Evolutionary conservation across 2,113 vertebrate species (phyloP), one percentile per base, ranked within the genome.

Genomic region (Eidolon helvum): DNA sequence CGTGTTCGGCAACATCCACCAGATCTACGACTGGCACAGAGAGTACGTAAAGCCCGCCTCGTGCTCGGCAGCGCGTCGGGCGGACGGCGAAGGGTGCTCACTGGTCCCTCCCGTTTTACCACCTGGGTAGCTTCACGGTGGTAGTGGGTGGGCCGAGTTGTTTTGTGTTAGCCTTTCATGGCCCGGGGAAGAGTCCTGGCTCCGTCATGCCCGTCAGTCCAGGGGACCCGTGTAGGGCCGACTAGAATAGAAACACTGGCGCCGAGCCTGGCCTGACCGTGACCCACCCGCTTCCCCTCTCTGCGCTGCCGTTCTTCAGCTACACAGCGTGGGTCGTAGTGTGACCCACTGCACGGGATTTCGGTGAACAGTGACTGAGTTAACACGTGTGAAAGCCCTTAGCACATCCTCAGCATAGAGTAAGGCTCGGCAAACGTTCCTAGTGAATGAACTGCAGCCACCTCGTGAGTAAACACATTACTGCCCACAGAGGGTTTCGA

Each of bases 1-100:
- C 48, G 99, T 99, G 57, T 99, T 99, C 97, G 99, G 99, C 97
- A 99, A 99, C 98, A 99, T 99, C 97, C 99, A 99, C 97, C 99
- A 99, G 98, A 99, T 99, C 97, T 99, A 99, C 26, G 99, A 99
- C 98, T 99, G 99, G 99, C 99, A 99, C 99, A 99, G 99, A 99
- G 99, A 99, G 99, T 99, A 99, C 0, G 99, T 99, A 96, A 93
- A 3, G 11, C 0, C 1, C 30, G 1, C 1, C 0, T 9, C 6
- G 0, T 6, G 22, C 40, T 0, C 0, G 5, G 4, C 3, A 0
- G 45, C 24, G 0, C 16, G 53, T 38, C 21, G 1, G n/a, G 68
- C 33, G 30, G 2, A 12, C 4, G 50, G 48, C 4, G 10, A 18
- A 14, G 71, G 66, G 6, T 24, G 0, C 1, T 7, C 15, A 2